phyloP scores from a whole-genome alignment of 2,797 vertebrate genomes.

The Eospalax fontanierii region DNA sequence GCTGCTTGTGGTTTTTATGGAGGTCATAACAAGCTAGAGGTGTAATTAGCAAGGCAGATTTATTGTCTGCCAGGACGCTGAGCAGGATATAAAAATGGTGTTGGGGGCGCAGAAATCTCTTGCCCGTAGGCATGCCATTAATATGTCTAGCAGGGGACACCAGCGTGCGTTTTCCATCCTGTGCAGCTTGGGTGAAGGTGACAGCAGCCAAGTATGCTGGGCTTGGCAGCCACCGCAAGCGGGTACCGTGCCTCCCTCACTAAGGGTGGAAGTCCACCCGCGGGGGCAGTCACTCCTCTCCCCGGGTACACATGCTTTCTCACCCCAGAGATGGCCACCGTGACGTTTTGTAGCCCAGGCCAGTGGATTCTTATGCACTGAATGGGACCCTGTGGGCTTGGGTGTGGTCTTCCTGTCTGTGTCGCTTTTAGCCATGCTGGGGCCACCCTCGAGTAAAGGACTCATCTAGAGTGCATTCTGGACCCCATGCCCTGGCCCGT shows the following conservation, averaged over 20 bases:
- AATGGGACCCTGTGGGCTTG: background rate
- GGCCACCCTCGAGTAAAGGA: background rate
- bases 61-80: constrained; percentile 88
- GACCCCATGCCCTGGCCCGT: background rate
- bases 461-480: background rate
- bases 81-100: constrained; percentile 88
- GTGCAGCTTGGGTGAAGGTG: constrained; percentile 68
- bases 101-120: constrained; percentile 89
- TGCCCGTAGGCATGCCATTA: constrained; percentile 85
- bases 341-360: background rate
- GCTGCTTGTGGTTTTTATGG: constrained; percentile 89
- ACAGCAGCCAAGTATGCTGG: background rate
- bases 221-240: background rate
- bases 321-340: background rate
- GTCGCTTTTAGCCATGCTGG: background rate
- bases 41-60: constrained; percentile 91
- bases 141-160: constrained; percentile 85
- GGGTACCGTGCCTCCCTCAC: background rate
- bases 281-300: background rate
- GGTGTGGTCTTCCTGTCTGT: background rate
- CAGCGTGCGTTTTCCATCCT: constrained; percentile 63
- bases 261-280: background rate
- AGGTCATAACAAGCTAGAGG: constrained; percentile 87
- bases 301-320: background rate
- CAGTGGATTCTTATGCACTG: background rate